Conservation (phyloP, 2,113 vertebrate genomes). For the Odontesthes bonariensis region DNA sequence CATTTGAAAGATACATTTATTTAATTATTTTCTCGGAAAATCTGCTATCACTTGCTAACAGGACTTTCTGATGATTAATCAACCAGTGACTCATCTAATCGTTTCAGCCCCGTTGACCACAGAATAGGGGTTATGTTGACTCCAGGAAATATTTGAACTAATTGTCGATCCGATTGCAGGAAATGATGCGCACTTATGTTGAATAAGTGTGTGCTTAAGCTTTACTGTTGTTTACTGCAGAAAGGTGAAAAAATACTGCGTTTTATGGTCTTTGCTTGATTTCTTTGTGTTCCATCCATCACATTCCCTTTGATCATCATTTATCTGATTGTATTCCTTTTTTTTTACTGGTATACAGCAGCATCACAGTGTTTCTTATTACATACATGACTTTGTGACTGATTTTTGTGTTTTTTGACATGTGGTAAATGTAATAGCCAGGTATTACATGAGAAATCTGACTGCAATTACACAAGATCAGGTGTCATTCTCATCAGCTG, state of each 20-base stretch:
- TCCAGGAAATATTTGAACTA: constrained; percentile 39
- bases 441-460: constrained; percentile 43
- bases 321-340: constrained; percentile 7
- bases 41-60: no score
- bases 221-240: constrained; percentile 46
- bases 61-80: no score
- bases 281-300: constrained; percentile 41
- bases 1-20: no score
- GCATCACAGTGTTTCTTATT: constrained; percentile 21
- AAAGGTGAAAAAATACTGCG: constrained; percentile 1
- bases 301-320: constrained; percentile 45
- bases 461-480: constrained; percentile 51
- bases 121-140: not conserved
- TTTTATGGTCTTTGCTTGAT: constrained; percentile 55
- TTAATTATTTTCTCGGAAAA: no score
- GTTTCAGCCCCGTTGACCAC: no score
- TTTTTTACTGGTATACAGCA: constrained; percentile 3
- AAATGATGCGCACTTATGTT: constrained; percentile 32
- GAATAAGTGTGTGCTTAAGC: constrained; percentile 31
- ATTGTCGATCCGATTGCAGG: constrained; percentile 39
- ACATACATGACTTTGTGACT: constrained; percentile 37
- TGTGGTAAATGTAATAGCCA: constrained; percentile 38
- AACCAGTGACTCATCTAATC: no score
- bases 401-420: constrained; percentile 16
- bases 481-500: constrained; percentile 50